Conservation (phyloP, 2,888 invertebrate species). For the Cryptosula pallasiana region DNA sequence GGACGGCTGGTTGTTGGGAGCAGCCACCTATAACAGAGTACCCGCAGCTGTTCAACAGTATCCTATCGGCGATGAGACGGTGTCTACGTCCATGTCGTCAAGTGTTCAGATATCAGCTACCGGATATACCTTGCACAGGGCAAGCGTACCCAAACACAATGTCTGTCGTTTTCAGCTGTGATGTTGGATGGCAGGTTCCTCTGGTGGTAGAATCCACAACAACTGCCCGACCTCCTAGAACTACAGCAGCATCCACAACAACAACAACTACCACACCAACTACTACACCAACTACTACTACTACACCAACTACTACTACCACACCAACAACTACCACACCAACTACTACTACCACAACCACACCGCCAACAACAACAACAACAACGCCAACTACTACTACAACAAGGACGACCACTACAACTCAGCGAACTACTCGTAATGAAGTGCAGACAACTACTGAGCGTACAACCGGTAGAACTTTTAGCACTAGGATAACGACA, state of each 20-base stretch:
- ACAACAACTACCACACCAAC: not conserved
- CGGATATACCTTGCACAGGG: not conserved
- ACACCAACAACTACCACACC: too few relatives aligned
- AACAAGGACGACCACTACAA: too few relatives aligned
- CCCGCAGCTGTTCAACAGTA: not conserved
- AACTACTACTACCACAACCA: too few relatives aligned
- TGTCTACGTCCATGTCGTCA: not conserved
- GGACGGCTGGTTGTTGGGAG: not conserved
- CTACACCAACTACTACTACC: too few relatives aligned
- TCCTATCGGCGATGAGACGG: not conserved
- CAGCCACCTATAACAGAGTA: not conserved
- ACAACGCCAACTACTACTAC: too few relatives aligned
- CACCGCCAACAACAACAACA: too few relatives aligned
- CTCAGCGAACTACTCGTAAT: too few relatives aligned
- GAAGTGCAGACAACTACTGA: too few relatives aligned
- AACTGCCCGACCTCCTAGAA: not conserved
- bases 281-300: too few relatives aligned
- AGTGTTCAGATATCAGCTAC: not conserved
- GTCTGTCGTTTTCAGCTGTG: not conserved
- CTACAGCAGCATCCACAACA: not conserved
- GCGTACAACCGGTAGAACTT: too few relatives aligned
- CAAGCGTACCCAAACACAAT: slow-evolving; percentile 1
- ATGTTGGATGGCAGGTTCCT: not conserved
- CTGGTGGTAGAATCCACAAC: not conserved
- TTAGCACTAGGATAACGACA: too few relatives aligned